Conservation (phyloP, 2,797 vertebrate genomes). For the Anniella stebbinsi region DNA sequence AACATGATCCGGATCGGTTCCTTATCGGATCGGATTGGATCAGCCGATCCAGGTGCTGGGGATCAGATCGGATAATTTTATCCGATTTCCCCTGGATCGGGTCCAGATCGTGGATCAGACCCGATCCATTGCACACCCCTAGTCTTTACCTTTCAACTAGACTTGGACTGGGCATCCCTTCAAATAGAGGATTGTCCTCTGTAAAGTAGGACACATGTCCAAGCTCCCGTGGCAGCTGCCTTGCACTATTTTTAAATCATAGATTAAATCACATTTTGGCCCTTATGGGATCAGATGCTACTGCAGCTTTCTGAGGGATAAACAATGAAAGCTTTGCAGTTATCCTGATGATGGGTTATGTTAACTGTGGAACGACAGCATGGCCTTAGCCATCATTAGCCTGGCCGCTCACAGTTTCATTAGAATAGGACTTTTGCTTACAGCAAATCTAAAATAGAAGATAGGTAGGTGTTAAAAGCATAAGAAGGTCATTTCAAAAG, state of each 20-base stretch:
- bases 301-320: not conserved
- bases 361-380: not conserved
- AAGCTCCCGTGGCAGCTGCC: not conserved
- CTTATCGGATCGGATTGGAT: too few relatives aligned
- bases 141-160: too few relatives aligned
- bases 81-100: too few relatives aligned
- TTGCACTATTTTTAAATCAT: not conserved
- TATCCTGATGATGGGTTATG: not conserved
- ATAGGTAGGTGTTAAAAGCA: not conserved
- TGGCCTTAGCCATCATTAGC: not conserved
- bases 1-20: too few relatives aligned
- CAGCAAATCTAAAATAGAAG: not conserved
- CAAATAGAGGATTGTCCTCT: too few relatives aligned
- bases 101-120: too few relatives aligned
- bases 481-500: not conserved
- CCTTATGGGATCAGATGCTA: not conserved
- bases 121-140: too few relatives aligned
- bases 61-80: too few relatives aligned
- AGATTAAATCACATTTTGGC: not conserved
- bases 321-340: not conserved
- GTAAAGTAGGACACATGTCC: too few relatives aligned
- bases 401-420: not conserved
- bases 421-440: not conserved
- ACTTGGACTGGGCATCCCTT: too few relatives aligned
- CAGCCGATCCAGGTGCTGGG: too few relatives aligned